These are phyloP conservation scores for Rhagonycha fulva DNA, from an alignment of 2,888 invertebrate genomes.

Conservation along the genomic window DNA sequence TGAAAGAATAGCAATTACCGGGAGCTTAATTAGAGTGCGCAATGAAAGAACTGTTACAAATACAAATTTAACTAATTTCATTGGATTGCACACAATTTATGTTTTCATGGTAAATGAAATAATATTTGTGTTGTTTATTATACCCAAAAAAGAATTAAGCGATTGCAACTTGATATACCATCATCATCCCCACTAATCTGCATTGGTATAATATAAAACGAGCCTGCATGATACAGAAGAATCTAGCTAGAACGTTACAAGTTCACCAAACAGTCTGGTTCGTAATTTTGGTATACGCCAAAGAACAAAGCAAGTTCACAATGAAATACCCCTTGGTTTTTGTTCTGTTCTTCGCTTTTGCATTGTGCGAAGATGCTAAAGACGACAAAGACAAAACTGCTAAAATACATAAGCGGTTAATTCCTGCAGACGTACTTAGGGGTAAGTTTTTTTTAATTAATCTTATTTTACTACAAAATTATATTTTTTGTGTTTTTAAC, in stretches of 20 bases:
- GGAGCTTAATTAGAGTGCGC: neutral
- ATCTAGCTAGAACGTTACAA: conserved; percentile 12
- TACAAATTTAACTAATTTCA: neutral
- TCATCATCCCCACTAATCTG: conserved; percentile 15
- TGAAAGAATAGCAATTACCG: neutral
- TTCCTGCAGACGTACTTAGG: conserved; percentile 88
- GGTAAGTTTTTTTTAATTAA: conserved; percentile 63
- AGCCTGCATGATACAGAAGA: conserved; percentile 4
- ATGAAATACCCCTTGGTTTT: conserved; percentile 62
- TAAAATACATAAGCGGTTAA: conserved; percentile 79
- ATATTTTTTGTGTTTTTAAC: neutral
- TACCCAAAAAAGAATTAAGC: neutral
- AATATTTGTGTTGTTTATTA: neutral
- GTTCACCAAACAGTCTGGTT: conserved; percentile 3
- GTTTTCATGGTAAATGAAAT: neutral
- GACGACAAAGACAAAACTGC: conserved; percentile 58
- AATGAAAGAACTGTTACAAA: neutral
- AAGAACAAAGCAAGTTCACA: conserved; percentile 38
- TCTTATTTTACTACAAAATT: neutral
- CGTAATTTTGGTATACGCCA: neutral
- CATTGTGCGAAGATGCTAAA: conserved; percentile 57
- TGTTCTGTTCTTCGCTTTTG: conserved; percentile 50
- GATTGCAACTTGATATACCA: conserved; percentile 5
- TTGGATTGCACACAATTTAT: neutral
- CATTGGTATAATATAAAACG: neutral